These are phyloP conservation scores for Ochropacha duplaris DNA, from an alignment of 2,888 invertebrate species.

Conservation along the genomic window DNA sequence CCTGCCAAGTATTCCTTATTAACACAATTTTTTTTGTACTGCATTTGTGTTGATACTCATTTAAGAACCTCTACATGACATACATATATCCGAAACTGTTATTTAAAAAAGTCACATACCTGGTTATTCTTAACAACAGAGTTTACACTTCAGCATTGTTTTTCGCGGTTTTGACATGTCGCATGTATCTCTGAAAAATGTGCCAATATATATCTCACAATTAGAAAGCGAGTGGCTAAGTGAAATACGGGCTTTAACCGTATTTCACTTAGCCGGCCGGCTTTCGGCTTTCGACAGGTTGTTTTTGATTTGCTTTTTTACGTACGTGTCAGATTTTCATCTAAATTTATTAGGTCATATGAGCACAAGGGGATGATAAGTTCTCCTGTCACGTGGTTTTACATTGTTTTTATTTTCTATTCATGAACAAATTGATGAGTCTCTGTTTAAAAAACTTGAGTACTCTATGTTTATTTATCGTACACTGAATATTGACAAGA, in stretches of 20 bases:
- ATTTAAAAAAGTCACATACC: constrained; percentile 19
- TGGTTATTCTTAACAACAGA: constrained; percentile 14
- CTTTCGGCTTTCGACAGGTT: constrained; percentile 38
- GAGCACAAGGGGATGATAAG: background rate
- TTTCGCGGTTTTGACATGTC: constrained; percentile 23
- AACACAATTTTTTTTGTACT: no score
- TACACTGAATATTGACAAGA: no score
- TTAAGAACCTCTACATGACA: no score
- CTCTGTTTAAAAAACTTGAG: no score
- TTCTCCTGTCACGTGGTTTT: no score
- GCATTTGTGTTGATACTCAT: no score
- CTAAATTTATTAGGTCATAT: background rate
- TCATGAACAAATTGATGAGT: no score
- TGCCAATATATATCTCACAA: constrained; percentile 70
- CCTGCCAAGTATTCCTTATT: no score
- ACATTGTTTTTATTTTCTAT: no score
- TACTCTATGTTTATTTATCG: no score
- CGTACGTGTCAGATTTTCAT: constrained; percentile 5
- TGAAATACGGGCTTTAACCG: constrained; percentile 44
- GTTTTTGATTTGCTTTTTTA: constrained; percentile 30
- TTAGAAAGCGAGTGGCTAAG: constrained; percentile 50
- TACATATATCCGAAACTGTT: no score
- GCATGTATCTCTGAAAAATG: constrained; percentile 56
- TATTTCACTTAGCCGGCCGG: no score
- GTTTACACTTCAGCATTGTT: constrained; percentile 11